Conservation (phyloP, 30 jellyfish, hydroid and myxozoan genomes). For the Morbakka virulenta region DNA sequence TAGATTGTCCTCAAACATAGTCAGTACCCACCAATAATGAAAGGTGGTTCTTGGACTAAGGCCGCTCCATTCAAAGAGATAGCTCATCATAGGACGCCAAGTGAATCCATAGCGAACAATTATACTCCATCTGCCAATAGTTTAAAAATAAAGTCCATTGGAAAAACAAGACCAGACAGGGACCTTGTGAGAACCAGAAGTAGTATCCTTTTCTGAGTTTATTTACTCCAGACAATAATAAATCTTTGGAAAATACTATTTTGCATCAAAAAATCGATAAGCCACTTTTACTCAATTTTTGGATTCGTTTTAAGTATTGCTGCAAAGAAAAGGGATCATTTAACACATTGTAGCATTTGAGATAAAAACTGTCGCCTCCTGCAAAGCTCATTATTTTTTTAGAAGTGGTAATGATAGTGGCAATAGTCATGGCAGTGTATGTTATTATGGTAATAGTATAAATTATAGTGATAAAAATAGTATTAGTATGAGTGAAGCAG, state of each 20-base stretch:
- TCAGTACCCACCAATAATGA: conserved; percentile 94
- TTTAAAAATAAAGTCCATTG: conserved; percentile 62
- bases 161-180: conserved; percentile 6
- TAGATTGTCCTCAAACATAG: conserved; percentile 89
- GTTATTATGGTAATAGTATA: too few relatives aligned
- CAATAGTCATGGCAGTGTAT: too few relatives aligned
- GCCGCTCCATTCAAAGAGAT: conserved; percentile 97
- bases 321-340: too few relatives aligned
- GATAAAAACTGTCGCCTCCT: too few relatives aligned
- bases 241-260: neutral
- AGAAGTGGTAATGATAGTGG: too few relatives aligned
- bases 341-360: too few relatives aligned
- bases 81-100: conserved; percentile 89
- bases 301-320: too few relatives aligned
- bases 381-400: too few relatives aligned
- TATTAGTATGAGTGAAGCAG: too few relatives aligned
- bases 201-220: neutral
- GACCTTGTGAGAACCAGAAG: neutral
- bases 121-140: conserved; percentile 90
- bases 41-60: conserved; percentile 85
- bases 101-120: conserved; percentile 98
- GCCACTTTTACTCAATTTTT: too few relatives aligned
- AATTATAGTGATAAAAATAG: too few relatives aligned
- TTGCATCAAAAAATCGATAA: neutral
- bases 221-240: neutral